Evolutionary conservation across 64 coral and sea anemone species (phyloP), one percentile per base, ranked within the genome.

Genomic region (Astreopora myriophthalma): DNA sequence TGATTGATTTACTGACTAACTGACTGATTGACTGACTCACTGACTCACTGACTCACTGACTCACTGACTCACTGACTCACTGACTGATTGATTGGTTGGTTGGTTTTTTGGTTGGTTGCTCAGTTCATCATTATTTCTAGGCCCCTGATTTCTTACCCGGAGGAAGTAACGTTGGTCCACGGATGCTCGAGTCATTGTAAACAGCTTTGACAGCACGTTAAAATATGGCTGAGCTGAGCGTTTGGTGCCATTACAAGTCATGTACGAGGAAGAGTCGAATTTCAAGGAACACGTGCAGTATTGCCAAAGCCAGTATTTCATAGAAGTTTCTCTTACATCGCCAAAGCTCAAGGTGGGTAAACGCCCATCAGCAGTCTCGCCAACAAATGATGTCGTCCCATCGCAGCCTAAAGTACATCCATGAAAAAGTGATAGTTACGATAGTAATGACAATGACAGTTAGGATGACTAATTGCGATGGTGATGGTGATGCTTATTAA

Each of bases 301-400:
- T 5, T n/a, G 0, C 55, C 52, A 83, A n/a, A 23, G 3, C 0
- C 1, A 0, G 34, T 27, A 64, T 1, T 5, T 7, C 31, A 65
- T 12, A 0, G 52, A 24, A 8, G 38, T 83, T 24, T 83, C 20
- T 38, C 32, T 39, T 31, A 2, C 17, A 9, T n/a, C 32, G 1
- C 79, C 79, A 83, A 83, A 33, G 0, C 2, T 55, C 58, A 83
- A 35, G 12, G 79, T 39, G 4, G 79, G 79, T 64, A 83, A 10
- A 37, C 57, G 79, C 6, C 20, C 12, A 24, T 83, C 79, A 25
- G 32, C 57, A 24, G 10, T 64, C 32, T 83, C 57, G 5, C 27
- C 33, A 17, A 57, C 22, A 16, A 83, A 65, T 25, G 8, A 4
- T 36, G 79, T 25, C 1, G 0, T 6, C 0, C 0, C 20, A 22